Evolutionary conservation across 1,140 invertebrate genomes (phyloP), one percentile per base, ranked within the genome.

Genomic region (Sycobia sp.): DNA sequence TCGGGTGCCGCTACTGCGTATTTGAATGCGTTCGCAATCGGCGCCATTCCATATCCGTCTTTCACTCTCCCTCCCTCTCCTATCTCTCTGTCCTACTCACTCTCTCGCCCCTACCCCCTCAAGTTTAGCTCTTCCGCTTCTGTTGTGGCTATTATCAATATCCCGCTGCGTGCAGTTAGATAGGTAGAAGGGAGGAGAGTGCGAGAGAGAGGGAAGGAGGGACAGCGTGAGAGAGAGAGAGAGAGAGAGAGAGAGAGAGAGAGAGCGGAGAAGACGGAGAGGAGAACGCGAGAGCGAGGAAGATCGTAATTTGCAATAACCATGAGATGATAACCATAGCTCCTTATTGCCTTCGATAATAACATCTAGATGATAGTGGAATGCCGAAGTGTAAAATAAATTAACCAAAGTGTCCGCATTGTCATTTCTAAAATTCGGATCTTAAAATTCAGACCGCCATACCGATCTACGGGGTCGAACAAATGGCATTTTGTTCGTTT

Each of bases 281-380:
- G 68, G 64, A 50, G 60, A n/a, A n/a, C n/a, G n/a, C n/a, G n/a
- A n/a, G n/a, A n/a, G n/a, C n/a, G n/a, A n/a, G n/a, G n/a, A n/a
- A n/a, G n/a, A n/a, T 65, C 74, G 69, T 80, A 76, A 79, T 77
- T 80, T 68, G 76, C 73, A 74, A 79, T 79, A 79, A 78, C 71
- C 68, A 69, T 41, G 22, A 11, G 9, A 66, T 72, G 75, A 79
- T 80, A 80, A 76, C 72, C 69, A 59, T 76, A 71, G 64, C 69
- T 77, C 51, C 70, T 78, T 73, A 72, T 69, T 67, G 51, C 20
- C 39, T 10, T 29, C 58, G 58, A 65, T 74, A 77, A 77, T 76
- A 74, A 72, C 62, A 56, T 59, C 59, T 49, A 47, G 62, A 59
- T 4, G 29, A n/a, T n/a, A n/a, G n/a, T n/a, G n/a, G n/a, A n/a